Evolutionary conservation across 53 echinoderm and acorn worm genomes (phyloP).

Genomic region (Echinarachnius parma): DNA sequence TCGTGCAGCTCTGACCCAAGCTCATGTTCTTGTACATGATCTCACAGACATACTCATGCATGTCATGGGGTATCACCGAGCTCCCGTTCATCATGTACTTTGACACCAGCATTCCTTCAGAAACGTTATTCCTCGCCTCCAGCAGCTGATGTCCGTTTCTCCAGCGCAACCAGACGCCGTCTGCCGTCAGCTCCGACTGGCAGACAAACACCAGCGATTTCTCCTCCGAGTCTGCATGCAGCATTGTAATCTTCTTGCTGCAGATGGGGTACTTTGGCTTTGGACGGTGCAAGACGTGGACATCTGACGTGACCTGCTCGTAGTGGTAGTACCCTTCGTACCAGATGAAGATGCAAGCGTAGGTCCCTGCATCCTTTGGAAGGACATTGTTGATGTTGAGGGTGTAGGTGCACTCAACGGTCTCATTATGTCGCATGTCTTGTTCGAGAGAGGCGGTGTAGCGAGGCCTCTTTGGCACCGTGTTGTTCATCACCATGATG

Average conservation of each 20-base stretch:
- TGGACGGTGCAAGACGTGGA: slow-evolving; percentile 10
- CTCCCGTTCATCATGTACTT: slow-evolving; percentile 37
- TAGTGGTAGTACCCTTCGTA: slow-evolving; percentile 42
- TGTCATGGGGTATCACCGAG: slow-evolving; percentile 32
- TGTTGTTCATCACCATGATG: slow-evolving; percentile 44
- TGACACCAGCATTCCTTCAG: slow-evolving; percentile 11
- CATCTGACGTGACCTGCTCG: slow-evolving; percentile 31
- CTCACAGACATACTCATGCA: slow-evolving; percentile 40
- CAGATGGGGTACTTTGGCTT: slow-evolving; percentile 19
- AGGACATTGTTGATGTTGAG: slow-evolving; percentile 17
- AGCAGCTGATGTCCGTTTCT: slow-evolving; percentile 21
- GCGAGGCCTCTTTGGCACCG: slow-evolving; percentile 12
- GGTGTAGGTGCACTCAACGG: slow-evolving; percentile 36
- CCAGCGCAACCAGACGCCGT: slow-evolving; percentile 29
- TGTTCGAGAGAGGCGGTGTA: slow-evolving; percentile 28
- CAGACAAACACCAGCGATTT: slow-evolving; percentile 39
- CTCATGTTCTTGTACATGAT: slow-evolving; percentile 22
- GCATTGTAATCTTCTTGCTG: slow-evolving; percentile 28
- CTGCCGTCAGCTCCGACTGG: slow-evolving; percentile 12
- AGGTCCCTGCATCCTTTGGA: slow-evolving; percentile 19
- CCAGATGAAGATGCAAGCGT: slow-evolving; percentile 45
- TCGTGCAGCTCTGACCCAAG: slow-evolving; percentile 34
- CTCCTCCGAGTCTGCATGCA: slow-evolving; percentile 1
- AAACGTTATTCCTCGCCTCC: slow-evolving; percentile 10
- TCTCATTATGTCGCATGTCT: slow-evolving; percentile 2